Evolutionary conservation across 2,888 invertebrate species (phyloP), one percentile per base, ranked within the genome.

Genomic region (Monopis laevigella): DNA sequence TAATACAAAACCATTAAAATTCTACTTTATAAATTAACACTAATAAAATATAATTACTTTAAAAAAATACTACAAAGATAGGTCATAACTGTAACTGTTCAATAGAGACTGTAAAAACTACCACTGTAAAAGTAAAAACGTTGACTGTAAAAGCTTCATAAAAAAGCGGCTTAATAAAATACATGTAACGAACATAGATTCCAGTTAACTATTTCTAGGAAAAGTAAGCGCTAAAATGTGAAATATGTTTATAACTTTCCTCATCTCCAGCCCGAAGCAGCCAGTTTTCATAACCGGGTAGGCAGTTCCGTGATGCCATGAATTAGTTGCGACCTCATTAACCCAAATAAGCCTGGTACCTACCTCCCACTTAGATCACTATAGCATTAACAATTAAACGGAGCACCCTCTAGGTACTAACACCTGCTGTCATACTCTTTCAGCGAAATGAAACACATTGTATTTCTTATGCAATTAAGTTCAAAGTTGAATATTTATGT

Each of bases 241-340:
- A 13, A 17, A 14, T 28, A 14, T 27, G 28, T 40, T 36, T 17
- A 19, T 40, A 18, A 29, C 10, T 40, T 29, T 18, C 17, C 40
- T 40, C 40, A 40, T 40, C 40, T 40, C 8, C 6, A 16, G 34
- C 34, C 34, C 14, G 10, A 13, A 16, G 40, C 27, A 17, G 19
- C 24, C 36, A 45, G 46, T 45, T 49, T 65, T 65, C 62, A 64
- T 64, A 65, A 58, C 58, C 54, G 51, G 51, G 55, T 58, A 59
- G 58, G 55, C 53, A 54, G 48, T 63, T 66, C 58, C 63, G 58
- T 63, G 62, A 62, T 63, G 59, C 58, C 63, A 66, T 72, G 67
- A 73, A 72, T 74, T 72, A 72, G 65, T 60, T 58, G 63, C 52
- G 61, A 65, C 66, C 73, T 71, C 72, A 74, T 77, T 77, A 75